Evolutionary conservation across 2,888 invertebrate species (phyloP).

Genomic region (Apodemia mormo): DNA sequence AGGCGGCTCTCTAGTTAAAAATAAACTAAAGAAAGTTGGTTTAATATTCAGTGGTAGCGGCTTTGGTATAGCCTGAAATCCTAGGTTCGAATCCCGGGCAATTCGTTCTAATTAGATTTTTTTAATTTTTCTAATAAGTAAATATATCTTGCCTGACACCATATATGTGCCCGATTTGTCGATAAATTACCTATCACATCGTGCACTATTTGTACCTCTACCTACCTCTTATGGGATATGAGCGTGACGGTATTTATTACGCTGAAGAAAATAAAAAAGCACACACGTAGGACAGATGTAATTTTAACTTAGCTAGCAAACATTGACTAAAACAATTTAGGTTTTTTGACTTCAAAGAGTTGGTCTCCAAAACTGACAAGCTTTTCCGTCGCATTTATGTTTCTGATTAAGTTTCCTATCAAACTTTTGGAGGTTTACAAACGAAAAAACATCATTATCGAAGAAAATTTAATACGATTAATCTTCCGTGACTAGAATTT

Average conservation of each 20-base stretch:
- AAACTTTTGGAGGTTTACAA: constrained; percentile 81
- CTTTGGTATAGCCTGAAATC: too few species aligned
- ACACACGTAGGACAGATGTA: not conserved
- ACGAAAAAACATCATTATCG: constrained; percentile 64
- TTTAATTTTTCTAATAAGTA: too few species aligned
- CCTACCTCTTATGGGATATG: not conserved
- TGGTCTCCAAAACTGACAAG: constrained; percentile 45
- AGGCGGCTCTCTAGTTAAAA: too few species aligned
- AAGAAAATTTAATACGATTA: constrained; percentile 62
- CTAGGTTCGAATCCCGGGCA: too few species aligned
- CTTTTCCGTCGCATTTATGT: constrained; percentile 54
- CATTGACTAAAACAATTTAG: not conserved
- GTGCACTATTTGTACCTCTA: not conserved
- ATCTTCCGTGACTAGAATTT: constrained; percentile 68
- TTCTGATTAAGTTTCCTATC: constrained; percentile 75
- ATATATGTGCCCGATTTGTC: too few species aligned
- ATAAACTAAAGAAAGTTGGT: too few species aligned
- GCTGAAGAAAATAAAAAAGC: not conserved
- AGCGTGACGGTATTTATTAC: not conserved
- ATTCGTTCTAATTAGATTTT: too few species aligned
- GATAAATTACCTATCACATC: too few species aligned
- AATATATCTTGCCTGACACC: too few species aligned
- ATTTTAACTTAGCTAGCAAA: not conserved
- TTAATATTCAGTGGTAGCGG: too few species aligned
- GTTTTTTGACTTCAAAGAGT: not conserved